Evolutionary conservation across 2,888 invertebrate genomes (phyloP).

Genomic region (Mesochorus sp.): DNA sequence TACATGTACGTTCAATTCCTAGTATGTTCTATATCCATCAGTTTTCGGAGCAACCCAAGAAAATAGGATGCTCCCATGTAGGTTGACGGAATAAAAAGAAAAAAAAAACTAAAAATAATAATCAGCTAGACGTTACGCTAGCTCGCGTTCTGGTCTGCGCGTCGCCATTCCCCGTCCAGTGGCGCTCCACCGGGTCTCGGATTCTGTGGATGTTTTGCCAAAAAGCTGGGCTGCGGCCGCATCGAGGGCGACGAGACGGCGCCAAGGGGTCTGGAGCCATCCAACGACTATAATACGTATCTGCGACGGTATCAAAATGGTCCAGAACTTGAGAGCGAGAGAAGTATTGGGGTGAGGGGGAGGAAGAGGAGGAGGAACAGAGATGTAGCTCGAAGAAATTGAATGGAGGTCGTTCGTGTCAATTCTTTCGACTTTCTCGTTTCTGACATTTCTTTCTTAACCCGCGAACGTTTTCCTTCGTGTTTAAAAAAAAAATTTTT

Average conservation of each 20-base stretch:
- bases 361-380: not conserved
- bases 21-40: no score
- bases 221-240: slow-evolving; percentile 68
- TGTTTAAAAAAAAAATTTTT: not conserved
- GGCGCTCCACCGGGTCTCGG: slow-evolving; percentile 29
- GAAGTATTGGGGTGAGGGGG: not conserved
- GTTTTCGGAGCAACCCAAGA: no score
- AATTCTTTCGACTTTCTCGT: slow-evolving; percentile 38
- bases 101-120: slow-evolving; percentile 32
- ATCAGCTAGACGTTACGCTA: slow-evolving; percentile 34
- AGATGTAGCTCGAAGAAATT: slow-evolving; percentile 24
- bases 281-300: slow-evolving; percentile 56
- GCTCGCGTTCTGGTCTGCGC: slow-evolving; percentile 55
- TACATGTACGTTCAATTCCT: no score
- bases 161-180: slow-evolving; percentile 45
- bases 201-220: slow-evolving; percentile 77
- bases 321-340: not conserved
- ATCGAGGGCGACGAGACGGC: slow-evolving; percentile 76
- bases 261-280: slow-evolving; percentile 80
- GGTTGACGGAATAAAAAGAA: slow-evolving; percentile 29
- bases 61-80: slow-evolving; percentile 45
- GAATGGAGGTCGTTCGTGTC: slow-evolving; percentile 33
- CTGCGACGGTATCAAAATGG: slow-evolving; percentile 33
- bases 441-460: slow-evolving; percentile 18
- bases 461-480: slow-evolving; percentile 10